These are phyloP conservation scores for Lissonota sp. DNA, from an alignment of 2,888 invertebrate genomes.

Conservation along the genomic window DNA sequence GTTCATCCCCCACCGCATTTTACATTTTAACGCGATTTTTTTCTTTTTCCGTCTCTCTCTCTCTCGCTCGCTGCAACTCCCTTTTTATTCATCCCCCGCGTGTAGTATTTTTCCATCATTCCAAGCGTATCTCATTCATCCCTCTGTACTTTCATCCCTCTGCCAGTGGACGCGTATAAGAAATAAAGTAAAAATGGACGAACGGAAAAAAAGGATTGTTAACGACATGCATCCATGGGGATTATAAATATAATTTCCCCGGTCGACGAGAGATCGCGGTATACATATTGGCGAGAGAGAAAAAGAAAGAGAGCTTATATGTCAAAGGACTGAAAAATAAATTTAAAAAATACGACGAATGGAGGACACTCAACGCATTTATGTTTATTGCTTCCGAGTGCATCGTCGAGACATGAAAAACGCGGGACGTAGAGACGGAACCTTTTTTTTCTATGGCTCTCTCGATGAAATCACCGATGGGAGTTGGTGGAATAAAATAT, in stretches of 20 bases:
- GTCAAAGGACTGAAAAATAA: background rate
- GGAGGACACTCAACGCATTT: slow-evolving; percentile 15
- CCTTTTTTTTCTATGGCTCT: background rate
- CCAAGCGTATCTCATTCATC: slow-evolving; percentile 24
- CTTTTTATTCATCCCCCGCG: background rate
- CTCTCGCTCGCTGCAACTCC: background rate
- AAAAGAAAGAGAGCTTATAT: background rate
- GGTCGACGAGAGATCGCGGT: slow-evolving; percentile 46
- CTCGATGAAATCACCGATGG: background rate
- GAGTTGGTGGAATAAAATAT: too few species aligned
- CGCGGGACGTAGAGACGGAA: background rate
- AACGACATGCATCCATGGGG: slow-evolving; percentile 61
- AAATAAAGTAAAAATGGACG: slow-evolving; percentile 20
- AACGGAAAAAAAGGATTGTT: slow-evolving; percentile 53
- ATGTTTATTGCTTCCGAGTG: slow-evolving; percentile 29
- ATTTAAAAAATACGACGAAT: slow-evolving; percentile 40
- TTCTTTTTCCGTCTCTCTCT: background rate
- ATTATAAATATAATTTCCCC: slow-evolving; percentile 69
- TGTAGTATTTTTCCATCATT: background rate
- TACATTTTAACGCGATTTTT: too few species aligned
- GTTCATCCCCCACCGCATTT: slow-evolving; percentile 7
- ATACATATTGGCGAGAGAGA: background rate
- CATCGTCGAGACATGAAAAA: background rate
- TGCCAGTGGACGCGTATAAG: slow-evolving; percentile 19
- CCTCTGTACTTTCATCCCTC: slow-evolving; percentile 14